These are phyloP conservation scores for Hydractinia symbiolongicarpus DNA, from an alignment of 30 jellyfish, hydroid and myxozoan genomes.

Conservation along the genomic window DNA sequence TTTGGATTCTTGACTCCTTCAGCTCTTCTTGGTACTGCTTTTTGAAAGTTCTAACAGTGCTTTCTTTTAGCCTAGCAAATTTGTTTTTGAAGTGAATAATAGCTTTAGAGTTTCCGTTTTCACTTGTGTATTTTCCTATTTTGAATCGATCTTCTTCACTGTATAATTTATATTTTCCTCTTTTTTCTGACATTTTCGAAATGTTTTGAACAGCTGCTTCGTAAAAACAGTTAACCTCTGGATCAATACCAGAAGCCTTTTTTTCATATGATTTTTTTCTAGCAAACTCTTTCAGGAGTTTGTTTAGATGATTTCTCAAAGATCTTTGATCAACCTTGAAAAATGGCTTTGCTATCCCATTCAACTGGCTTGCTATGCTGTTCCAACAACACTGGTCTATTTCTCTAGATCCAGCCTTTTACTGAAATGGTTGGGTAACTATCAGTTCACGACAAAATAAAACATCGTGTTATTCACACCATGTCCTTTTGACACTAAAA, in stretches of 20 bases:
- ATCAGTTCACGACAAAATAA: not conserved
- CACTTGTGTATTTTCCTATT: too few relatives aligned
- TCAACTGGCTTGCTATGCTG: not conserved
- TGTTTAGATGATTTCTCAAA: not conserved
- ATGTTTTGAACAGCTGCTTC: too few relatives aligned
- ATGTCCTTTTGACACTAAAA: not conserved
- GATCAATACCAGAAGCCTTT: conserved; percentile 2
- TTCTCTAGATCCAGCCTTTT: not conserved
- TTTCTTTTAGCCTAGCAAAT: too few relatives aligned
- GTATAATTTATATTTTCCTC: too few relatives aligned
- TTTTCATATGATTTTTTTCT: not conserved
- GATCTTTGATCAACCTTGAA: conserved; percentile 5
- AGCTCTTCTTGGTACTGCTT: too few relatives aligned
- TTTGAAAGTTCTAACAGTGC: too few relatives aligned
- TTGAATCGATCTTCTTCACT: too few relatives aligned
- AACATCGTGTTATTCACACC: not conserved
- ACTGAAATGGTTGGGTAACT: not conserved
- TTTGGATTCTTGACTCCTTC: too few relatives aligned
- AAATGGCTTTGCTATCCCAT: not conserved
- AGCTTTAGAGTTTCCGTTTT: too few relatives aligned
- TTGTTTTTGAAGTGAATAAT: too few relatives aligned
- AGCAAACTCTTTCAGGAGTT: not conserved
- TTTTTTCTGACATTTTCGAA: too few relatives aligned
- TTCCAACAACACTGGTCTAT: not conserved
- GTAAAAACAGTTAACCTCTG: too few relatives aligned